phyloP scores from a whole-genome alignment of 2,113 vertebrate genomes.

The Catharus fuscescens region DNA sequence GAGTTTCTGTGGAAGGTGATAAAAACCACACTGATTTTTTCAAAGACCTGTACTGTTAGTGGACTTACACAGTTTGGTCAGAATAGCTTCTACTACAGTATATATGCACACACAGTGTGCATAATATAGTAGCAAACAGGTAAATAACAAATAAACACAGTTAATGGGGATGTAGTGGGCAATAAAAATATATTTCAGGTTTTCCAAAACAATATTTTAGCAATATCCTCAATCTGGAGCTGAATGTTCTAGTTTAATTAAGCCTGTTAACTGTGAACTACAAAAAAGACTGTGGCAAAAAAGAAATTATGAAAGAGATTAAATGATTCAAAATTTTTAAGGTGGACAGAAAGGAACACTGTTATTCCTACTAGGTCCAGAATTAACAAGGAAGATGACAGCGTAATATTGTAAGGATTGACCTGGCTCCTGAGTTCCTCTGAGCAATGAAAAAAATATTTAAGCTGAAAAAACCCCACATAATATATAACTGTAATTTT shows the following conservation, averaged over 20 bases:
- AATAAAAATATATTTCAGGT: neutral
- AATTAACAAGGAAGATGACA: neutral
- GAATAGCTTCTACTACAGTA: neutral
- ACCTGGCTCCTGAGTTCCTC: neutral
- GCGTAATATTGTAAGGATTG: neutral
- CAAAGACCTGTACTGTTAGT: neutral
- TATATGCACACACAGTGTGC: neutral
- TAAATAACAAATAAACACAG: neutral
- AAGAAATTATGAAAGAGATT: accelerated
- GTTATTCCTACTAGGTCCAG: neutral
- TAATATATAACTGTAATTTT: neutral
- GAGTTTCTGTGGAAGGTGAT: neutral
- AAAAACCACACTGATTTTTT: neutral
- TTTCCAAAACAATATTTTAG: neutral
- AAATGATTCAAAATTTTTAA: neutral
- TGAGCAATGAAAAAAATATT: neutral
- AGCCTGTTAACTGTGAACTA: neutral
- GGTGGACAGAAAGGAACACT: neutral
- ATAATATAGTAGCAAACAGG: neutral
- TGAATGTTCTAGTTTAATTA: neutral
- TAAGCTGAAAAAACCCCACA: neutral
- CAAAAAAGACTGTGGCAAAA: neutral
- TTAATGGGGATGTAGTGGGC: neutral
- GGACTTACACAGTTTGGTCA: neutral
- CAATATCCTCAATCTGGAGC: neutral